phyloP scores from a whole-genome alignment of 2,113 vertebrate genomes.

The Plecotus auritus region DNA sequence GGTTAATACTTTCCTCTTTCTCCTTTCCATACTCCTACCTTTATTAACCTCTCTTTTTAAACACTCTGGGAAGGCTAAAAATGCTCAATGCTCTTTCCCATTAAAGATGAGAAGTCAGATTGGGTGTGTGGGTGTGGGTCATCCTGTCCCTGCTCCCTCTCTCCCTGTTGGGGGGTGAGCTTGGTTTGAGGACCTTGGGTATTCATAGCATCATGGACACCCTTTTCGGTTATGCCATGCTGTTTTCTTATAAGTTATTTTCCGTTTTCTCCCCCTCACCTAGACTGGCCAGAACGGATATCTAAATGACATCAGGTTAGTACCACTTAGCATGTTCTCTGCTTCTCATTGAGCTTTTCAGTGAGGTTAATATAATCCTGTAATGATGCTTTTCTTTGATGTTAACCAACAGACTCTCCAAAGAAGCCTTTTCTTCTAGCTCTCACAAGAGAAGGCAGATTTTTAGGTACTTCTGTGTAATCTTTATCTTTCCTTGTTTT shows the following conservation, averaged over 20 bases:
- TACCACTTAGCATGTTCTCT: slow-evolving; percentile 56
- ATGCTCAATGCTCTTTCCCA: slow-evolving; percentile 7
- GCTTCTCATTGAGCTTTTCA: slow-evolving; percentile 58
- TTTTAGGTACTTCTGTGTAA: slow-evolving; percentile 91
- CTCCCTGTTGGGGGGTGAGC: slow-evolving; percentile 55
- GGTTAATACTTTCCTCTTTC: slow-evolving; percentile 48
- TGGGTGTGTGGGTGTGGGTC: slow-evolving; percentile 55
- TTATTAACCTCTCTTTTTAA: slow-evolving; percentile 52
- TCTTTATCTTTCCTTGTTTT: slow-evolving; percentile 44
- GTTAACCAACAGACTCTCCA: slow-evolving; percentile 92
- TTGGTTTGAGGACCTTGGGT: slow-evolving; percentile 44
- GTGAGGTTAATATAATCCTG: slow-evolving; percentile 52
- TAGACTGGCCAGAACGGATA: slow-evolving; percentile 98
- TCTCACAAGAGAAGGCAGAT: slow-evolving; percentile 95
- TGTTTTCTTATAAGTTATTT: slow-evolving; percentile 74
- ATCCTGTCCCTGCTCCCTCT: slow-evolving; percentile 57
- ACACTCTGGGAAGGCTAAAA: slow-evolving; percentile 52
- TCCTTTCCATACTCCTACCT: slow-evolving; percentile 51
- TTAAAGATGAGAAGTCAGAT: slow-evolving; percentile 58
- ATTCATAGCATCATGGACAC: slow-evolving; percentile 66
- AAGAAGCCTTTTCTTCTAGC: slow-evolving; percentile 94
- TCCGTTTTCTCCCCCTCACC: slow-evolving; percentile 76
- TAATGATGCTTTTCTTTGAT: slow-evolving; percentile 82
- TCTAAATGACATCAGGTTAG: slow-evolving; percentile 98
- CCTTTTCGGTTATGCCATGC: slow-evolving; percentile 71